Base-by-base conservation (phyloP, 2,113 vertebrate genomes). In the Cygnus atratus region DNA sequence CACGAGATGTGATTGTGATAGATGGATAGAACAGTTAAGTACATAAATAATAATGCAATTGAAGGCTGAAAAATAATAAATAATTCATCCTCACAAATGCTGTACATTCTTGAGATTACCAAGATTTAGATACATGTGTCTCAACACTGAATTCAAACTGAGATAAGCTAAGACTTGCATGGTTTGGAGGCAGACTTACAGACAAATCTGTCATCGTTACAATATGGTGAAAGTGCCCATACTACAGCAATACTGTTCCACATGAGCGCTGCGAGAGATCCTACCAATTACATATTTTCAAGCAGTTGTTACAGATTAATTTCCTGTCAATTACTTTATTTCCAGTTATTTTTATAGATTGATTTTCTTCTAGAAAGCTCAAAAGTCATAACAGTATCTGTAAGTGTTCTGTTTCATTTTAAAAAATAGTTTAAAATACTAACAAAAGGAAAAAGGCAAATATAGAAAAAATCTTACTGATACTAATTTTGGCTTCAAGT, bases 101-200 rank as follows among this genome's bases (percentile, higher is more conserved):
- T 24, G 66, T 25, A 29, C n/a, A 16, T 75, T 68, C 57, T 50
- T 57, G 67, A 76, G 43, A 91, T 91, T 63, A 73, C 26, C 33
- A 43, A 91, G 74, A 72, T 58, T 58, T 79, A 55, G 55, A 77
- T 83, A 46, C 2, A 24, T 8, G 54, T 19, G 68, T 87, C 80
- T 76, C 84, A 91, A 93, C 81, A 68, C 11, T 31, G 46, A 46
- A 10, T 57, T 70, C 81, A 84, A 92, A 90, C 28, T 48, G 92
- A 95, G 91, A 90, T 71, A 92, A 96, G 35, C 39, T 59, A 81
- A 96, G 44, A 29, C 58, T 86, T 67, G 17, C 17, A 70, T 22
- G 66, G 78, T 95, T 96, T 95, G 94, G 84, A 94, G 72, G 73
- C 84, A 93, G 39, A 55, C 44, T 76, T 83, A 83, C 4, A 48